Evolutionary conservation across 2,113 vertebrate species (phyloP).

Genomic region (Odocoileus virginianus): DNA sequence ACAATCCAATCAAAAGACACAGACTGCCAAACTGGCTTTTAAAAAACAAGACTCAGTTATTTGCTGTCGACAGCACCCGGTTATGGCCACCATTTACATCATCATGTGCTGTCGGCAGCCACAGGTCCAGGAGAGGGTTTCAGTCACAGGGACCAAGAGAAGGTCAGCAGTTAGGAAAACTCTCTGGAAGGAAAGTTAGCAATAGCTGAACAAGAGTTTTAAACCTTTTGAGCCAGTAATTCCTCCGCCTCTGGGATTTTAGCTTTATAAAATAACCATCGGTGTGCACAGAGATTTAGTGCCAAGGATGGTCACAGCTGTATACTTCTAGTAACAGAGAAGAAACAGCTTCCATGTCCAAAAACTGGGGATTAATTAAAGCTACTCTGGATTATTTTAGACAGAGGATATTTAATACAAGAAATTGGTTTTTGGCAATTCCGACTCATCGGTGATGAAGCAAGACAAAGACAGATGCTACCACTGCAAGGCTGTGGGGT

Average conservation of each 20-base stretch:
- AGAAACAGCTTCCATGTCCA: background rate
- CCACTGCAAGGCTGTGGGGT: fast-evolving
- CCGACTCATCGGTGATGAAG: background rate
- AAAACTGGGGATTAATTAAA: background rate
- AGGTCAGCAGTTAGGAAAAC: background rate
- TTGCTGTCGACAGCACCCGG: fast-evolving
- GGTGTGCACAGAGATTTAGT: background rate
- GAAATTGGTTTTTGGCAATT: background rate
- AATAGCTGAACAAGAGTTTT: background rate
- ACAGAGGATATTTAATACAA: background rate
- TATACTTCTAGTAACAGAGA: background rate
- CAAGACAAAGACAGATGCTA: background rate
- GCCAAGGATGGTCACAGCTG: background rate
- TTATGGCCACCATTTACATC: background rate
- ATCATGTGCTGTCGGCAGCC: fast-evolving
- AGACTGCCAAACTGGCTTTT: background rate
- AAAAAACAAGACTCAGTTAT: background rate
- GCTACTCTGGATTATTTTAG: background rate
- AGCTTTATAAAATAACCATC: background rate
- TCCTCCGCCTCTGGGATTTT: background rate
- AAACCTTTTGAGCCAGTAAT: background rate
- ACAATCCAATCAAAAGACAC: background rate
- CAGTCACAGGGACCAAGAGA: background rate
- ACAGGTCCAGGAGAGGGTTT: background rate
- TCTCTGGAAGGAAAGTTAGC: background rate